Conservation (phyloP, 2,113 vertebrate species). For the Ammospiza nelsoni region DNA sequence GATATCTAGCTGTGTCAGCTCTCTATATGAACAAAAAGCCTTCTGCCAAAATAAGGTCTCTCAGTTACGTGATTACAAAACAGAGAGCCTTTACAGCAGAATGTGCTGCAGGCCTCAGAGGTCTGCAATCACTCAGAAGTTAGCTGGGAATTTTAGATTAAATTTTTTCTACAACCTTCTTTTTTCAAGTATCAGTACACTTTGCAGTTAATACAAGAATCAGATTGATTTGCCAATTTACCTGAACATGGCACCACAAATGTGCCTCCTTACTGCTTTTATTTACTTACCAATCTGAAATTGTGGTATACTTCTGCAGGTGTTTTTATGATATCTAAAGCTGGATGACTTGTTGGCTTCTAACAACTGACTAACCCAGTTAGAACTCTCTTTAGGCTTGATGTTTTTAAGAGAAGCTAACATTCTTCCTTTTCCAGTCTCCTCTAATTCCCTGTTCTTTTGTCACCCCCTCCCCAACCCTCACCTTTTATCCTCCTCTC, state of each 20-base stretch:
- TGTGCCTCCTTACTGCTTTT: background rate
- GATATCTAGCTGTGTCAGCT: background rate
- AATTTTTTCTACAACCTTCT: background rate
- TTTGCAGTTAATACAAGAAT: background rate
- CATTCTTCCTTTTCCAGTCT: background rate
- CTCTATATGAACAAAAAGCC: background rate
- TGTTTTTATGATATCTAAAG: background rate
- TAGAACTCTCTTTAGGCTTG: background rate
- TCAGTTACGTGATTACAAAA: background rate
- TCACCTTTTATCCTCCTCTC: constrained; percentile 6
- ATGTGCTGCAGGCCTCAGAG: background rate
- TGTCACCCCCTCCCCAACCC: background rate
- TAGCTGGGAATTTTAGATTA: background rate
- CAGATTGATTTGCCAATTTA: background rate
- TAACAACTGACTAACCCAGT: background rate
- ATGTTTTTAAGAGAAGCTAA: background rate
- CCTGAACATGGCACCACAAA: background rate
- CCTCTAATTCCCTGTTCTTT: background rate
- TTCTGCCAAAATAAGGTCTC: background rate
- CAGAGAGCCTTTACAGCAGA: background rate
- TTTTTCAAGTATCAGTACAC: background rate
- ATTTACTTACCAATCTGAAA: background rate
- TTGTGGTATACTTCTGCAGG: background rate
- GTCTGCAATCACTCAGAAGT: background rate
- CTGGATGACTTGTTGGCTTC: background rate